Base-by-base conservation (phyloP, 2,888 invertebrate genomes). In the Rhodophaea formosa region DNA sequence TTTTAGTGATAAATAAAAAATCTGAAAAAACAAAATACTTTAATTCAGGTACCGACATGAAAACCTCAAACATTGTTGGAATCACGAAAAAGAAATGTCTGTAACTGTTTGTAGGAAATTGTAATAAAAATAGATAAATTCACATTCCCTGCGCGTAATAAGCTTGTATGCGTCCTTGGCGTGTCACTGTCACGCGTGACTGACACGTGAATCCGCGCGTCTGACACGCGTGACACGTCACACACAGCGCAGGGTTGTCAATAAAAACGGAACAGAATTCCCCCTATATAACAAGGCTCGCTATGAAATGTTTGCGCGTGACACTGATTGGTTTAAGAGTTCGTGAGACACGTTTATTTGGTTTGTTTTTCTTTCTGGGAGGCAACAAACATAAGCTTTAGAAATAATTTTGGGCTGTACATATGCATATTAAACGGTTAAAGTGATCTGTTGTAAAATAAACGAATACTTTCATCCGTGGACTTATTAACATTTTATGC, bases 191-290 rank as follows among this genome's bases (percentile, higher is more conserved):
- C 49, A 49, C 32, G 15, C 49, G 15, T n/a, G 49, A 49, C 32
- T 49, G 49, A 49, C 49, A 49, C 32, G 49, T 32, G 49, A 49
- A 49, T 49, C 49, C 49, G 32, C 49, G 32, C 49, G 49, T 32
- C 15, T 49, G 49, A 15, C 49, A 32, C 2, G 32, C 29, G n/a
- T 47, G 47, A 7, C 46, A 49, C 29, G 29, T 30, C 30, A 47
- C 47, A 47, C 30, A 7, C 14, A 10, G 29, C 30, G 23, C 29
- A 32, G 8, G 32, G 30, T 16, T 49, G 32, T 14, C 46, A 23
- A 39, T 39, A 39, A 39, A 39, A 39, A 23, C 5, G 23, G 23
- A 23, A 23, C 23, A 39, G 12, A 39, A 39, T 12, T 39, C 3
- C 10, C 35, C 10, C 10, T 39, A 39, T 39, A 12, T 39, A 12